Evolutionary conservation across 2,113 vertebrate genomes (phyloP).

Genomic region (Channa maculata): DNA sequence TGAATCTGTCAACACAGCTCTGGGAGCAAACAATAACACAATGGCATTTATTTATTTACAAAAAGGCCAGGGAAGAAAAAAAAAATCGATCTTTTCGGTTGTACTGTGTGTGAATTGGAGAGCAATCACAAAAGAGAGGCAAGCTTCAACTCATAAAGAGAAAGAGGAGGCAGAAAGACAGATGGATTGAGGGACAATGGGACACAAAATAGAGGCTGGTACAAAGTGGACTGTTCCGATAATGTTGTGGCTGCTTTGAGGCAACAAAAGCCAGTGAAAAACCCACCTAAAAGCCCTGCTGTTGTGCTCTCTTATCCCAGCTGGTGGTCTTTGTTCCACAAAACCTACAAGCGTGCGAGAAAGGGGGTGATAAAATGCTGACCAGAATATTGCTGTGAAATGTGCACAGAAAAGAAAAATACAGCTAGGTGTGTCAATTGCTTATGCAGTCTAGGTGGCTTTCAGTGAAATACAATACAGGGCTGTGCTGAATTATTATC

Average conservation of each 20-base stretch:
- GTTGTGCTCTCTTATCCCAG: conserved; percentile 72
- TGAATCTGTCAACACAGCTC: conserved; percentile 57
- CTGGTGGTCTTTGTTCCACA: conserved; percentile 65
- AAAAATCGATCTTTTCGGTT: conserved; percentile 61
- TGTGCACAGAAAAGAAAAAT: conserved; percentile 22
- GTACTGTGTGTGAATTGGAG: conserved; percentile 52
- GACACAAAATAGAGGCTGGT: conserved; percentile 63
- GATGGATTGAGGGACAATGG: conserved; percentile 61
- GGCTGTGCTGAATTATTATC: conserved; percentile 43
- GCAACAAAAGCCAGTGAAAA: conserved; percentile 69
- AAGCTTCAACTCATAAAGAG: conserved; percentile 53
- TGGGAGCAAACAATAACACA: conserved; percentile 57
- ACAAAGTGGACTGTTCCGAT: conserved; percentile 71
- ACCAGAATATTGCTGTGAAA: conserved; percentile 48
- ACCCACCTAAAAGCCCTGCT: conserved; percentile 67
- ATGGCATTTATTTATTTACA: conserved; percentile 67
- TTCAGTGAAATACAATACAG: conserved; percentile 58
- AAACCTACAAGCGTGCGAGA: conserved; percentile 47
- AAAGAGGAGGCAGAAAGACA: conserved; percentile 40
- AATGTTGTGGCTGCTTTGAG: conserved; percentile 57
- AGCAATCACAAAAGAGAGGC: conserved; percentile 67
- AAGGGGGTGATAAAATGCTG: conserved; percentile 39
- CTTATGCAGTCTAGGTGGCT: conserved; percentile 43
- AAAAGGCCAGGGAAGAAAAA: conserved; percentile 58
- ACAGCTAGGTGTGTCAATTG: conserved; percentile 33